Evolutionary conservation across 2,888 invertebrate genomes (phyloP).

Genomic region (Strigamia maritima): DNA sequence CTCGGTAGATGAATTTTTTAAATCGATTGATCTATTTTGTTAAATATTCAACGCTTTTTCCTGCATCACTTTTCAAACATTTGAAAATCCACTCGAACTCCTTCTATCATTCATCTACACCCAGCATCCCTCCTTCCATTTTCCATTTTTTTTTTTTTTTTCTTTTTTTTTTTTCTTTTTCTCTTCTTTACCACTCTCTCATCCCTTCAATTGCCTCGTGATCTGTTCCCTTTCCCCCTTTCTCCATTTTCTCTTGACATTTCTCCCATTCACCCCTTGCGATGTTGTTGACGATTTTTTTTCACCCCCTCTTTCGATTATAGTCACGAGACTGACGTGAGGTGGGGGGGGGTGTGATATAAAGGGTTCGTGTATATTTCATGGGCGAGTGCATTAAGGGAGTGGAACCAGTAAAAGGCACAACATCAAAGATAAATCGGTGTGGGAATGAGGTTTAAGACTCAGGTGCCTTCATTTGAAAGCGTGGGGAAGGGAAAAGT

Average conservation of each 20-base stretch:
- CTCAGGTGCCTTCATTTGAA: constrained; percentile 12
- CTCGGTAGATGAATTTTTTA: not conserved
- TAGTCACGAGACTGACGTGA: constrained; percentile 21
- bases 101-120: constrained; percentile 32
- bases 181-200: not conserved
- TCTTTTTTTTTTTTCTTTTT: not conserved
- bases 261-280: constrained; percentile 8
- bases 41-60: constrained; percentile 32
- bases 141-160: not conserved
- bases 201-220: constrained; percentile 28
- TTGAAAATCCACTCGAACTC: constrained; percentile 25
- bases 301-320: not conserved
- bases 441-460: constrained; percentile 26
- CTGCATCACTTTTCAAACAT: constrained; percentile 23
- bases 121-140: not conserved
- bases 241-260: constrained; percentile 27
- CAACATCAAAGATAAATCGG: constrained; percentile 30
- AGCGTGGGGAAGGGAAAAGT: not conserved
- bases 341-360: not conserved
- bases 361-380: constrained; percentile 34
- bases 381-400: constrained; percentile 34
- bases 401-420: constrained; percentile 20
- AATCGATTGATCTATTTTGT: constrained; percentile 32
- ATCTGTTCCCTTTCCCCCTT: constrained; percentile 5
- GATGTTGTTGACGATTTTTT: constrained; percentile 26